Conservation (phyloP, 2,113 vertebrate species). For the Entosphenus tridentatus region DNA sequence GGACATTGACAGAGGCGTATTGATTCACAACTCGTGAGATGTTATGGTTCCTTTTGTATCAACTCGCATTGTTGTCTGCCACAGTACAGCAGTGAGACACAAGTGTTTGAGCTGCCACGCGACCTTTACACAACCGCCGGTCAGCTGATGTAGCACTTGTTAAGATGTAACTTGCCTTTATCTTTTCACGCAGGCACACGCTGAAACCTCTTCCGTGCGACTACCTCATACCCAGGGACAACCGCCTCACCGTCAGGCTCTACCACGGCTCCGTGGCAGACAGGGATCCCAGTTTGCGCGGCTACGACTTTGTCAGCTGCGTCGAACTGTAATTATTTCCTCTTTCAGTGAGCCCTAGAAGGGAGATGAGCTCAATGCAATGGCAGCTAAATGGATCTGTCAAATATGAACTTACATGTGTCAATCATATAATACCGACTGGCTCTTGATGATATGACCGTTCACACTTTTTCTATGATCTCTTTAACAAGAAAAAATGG, state of each 20-base stretch:
- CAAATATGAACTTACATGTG: too few species aligned
- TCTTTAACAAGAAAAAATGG: not conserved
- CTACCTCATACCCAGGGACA: conserved; percentile 38
- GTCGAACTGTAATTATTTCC: conserved; percentile 56
- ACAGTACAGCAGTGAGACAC: too few species aligned
- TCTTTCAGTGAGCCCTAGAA: too few species aligned
- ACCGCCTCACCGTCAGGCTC: conserved; percentile 37
- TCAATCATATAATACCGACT: too few species aligned
- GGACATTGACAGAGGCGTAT: conserved; percentile 28
- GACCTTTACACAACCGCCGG: too few species aligned
- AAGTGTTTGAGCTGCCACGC: too few species aligned
- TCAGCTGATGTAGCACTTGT: not conserved
- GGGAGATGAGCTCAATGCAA: too few species aligned
- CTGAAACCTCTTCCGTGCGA: conserved; percentile 39
- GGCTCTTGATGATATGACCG: too few species aligned
- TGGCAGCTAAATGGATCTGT: too few species aligned
- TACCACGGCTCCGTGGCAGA: conserved; percentile 59
- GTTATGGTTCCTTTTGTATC: too few species aligned
- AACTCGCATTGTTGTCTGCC: too few species aligned
- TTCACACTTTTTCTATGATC: not conserved
- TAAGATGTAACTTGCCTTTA: not conserved
- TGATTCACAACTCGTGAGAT: conserved; percentile 37
- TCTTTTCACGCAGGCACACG: conserved; percentile 21
- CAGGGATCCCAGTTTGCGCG: conserved; percentile 46
- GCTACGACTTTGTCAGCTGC: conserved; percentile 58